A percentile compares a stretch with the other conserved stretches of the same genome.
These are phyloP conservation scores for Standfussiana lucernea DNA, from an alignment of 2,888 invertebrate species.

Conservation along the genomic window DNA sequence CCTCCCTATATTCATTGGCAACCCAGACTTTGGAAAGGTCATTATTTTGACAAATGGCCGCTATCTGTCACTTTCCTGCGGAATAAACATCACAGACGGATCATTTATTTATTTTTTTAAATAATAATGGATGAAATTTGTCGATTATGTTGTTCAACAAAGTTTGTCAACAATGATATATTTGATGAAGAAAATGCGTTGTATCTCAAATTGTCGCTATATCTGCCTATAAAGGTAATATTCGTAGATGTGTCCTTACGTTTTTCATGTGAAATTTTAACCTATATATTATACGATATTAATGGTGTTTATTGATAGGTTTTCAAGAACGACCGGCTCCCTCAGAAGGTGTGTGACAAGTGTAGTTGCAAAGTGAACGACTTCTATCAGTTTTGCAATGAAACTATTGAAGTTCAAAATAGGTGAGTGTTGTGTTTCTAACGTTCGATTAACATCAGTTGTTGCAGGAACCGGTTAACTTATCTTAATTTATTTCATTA, in stretches of 20 bases:
- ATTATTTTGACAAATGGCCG: slow-evolving; percentile 87
- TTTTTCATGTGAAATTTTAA: slow-evolving; percentile 67
- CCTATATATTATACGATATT: slow-evolving; percentile 59
- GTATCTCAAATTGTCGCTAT: slow-evolving; percentile 93
- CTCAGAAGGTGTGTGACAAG: slow-evolving; percentile 93
- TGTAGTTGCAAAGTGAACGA: slow-evolving; percentile 93
- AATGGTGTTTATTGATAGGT: slow-evolving; percentile 87
- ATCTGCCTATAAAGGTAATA: slow-evolving; percentile 93
- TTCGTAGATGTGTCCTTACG: slow-evolving; percentile 39
- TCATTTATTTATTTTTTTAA: slow-evolving; percentile 68
- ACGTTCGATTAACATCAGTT: slow-evolving; percentile 23
- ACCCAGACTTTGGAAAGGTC: slow-evolving; percentile 78
- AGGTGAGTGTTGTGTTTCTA: slow-evolving; percentile 80
- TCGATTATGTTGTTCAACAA: slow-evolving; percentile 87
- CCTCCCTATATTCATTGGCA: slow-evolving; percentile 72
- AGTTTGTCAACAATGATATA: slow-evolving; percentile 92
- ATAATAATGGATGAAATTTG: slow-evolving; percentile 86
- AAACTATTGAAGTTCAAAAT: slow-evolving; percentile 92
- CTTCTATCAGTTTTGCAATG: slow-evolving; percentile 93
- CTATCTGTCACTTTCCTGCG: slow-evolving; percentile 80
- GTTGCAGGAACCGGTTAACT: slow-evolving; percentile 45
- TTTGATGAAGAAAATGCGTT: slow-evolving; percentile 93
- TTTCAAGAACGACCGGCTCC: slow-evolving; percentile 92
- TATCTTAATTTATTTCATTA: slow-evolving; percentile 48
- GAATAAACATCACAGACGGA: slow-evolving; percentile 77